Conservation (phyloP, 2,797 vertebrate species). For the Acanthopagrus latus region DNA sequence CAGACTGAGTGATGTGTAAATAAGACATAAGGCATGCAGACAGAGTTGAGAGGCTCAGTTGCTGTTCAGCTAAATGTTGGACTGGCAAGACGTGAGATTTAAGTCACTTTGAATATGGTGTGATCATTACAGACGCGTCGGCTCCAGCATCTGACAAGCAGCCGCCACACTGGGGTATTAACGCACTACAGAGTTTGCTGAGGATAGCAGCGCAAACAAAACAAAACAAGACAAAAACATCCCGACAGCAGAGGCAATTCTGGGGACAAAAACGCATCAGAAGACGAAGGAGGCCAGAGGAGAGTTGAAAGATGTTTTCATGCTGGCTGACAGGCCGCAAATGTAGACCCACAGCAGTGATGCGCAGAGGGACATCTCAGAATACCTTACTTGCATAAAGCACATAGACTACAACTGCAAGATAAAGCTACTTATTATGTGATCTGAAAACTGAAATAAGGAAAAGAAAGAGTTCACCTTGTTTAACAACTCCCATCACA, state of each 20-base stretch:
- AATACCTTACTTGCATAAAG: background rate
- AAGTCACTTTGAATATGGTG: constrained; percentile 36
- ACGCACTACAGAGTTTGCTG: constrained; percentile 1
- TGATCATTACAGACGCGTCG: constrained; percentile 37
- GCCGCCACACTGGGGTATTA: constrained; percentile 31
- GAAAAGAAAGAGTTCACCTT: constrained; percentile 13
- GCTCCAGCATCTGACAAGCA: constrained; percentile 50
- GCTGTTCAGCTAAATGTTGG: constrained; percentile 49
- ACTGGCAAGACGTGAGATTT: constrained; percentile 33
- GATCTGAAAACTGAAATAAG: background rate
- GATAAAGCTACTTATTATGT: background rate
- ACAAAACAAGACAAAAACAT: background rate
- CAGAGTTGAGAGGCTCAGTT: constrained; percentile 40
- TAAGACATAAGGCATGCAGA: constrained; percentile 56
- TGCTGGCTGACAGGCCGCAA: constrained; percentile 27
- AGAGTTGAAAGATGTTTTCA: constrained; percentile 34
- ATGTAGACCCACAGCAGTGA: constrained; percentile 17
- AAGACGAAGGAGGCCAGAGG: constrained; percentile 27
- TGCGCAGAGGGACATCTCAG: constrained; percentile 9
- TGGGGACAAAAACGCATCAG: constrained; percentile 31
- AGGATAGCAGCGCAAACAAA: constrained; percentile 11
- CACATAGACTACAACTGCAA: background rate
- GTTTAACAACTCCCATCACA: constrained; percentile 7
- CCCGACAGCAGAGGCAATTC: constrained; percentile 24
- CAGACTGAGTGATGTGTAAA: constrained; percentile 52